A percentile compares a stretch with the other conserved stretches of the same genome.
phyloP scores from a whole-genome alignment of 2,888 invertebrate genomes.

The Eulithis prunata region DNA sequence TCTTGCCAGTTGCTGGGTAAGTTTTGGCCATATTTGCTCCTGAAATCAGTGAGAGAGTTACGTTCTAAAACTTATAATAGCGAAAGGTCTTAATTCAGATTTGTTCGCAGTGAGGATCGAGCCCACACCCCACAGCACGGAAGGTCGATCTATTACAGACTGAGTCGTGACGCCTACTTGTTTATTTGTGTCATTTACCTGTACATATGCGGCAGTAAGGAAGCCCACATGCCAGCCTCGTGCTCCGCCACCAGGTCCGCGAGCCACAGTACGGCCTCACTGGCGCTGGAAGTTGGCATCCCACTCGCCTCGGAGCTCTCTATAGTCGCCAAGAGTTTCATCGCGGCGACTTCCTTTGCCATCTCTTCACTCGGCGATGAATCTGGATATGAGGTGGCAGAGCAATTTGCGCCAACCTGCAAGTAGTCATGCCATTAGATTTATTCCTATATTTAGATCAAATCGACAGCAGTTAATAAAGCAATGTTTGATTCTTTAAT shows the following conservation, averaged over 20 bases:
- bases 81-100: no score
- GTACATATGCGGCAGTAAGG: conserved; percentile 83
- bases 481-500: no score
- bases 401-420: conserved; percentile 69
- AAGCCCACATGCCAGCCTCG: conserved; percentile 85
- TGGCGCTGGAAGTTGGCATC: conserved; percentile 59
- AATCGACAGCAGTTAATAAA: no score
- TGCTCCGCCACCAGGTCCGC: conserved; percentile 72
- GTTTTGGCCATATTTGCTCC: conserved; percentile 85
- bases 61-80: no score
- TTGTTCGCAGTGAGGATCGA: no score
- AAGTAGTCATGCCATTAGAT: conserved; percentile 1
- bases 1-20: conserved; percentile 89
- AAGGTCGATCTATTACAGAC: no score
- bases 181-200: conserved; percentile 56
- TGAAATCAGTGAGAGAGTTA: conserved; percentile 56
- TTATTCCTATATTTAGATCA: background rate
- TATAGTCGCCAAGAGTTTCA: conserved; percentile 64
- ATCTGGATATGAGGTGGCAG: conserved; percentile 71
- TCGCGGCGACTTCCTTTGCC: conserved; percentile 72
- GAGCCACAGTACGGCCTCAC: conserved; percentile 58
- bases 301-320: conserved; percentile 68
- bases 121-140: no score
- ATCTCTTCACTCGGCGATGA: conserved; percentile 71
- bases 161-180: background rate